A percentile compares a stretch with the other conserved stretches of the same genome.
phyloP scores from a whole-genome alignment of 2,888 invertebrate species.

The Limnephilus marmoratus region DNA sequence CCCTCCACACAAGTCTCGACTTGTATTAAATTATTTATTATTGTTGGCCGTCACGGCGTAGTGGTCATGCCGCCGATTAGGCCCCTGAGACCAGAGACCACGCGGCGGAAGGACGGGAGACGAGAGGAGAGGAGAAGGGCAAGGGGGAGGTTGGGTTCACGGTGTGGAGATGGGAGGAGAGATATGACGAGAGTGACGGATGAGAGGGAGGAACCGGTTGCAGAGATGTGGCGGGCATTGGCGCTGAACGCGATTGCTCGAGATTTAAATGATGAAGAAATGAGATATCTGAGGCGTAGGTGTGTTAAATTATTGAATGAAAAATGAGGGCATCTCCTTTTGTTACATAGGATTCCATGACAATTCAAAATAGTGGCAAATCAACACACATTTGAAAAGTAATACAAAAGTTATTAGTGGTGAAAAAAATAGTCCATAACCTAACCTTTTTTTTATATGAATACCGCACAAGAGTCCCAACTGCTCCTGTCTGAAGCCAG shows the following conservation, averaged over 20 bases:
- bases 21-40: not conserved
- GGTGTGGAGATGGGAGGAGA: slow-evolving; percentile 11
- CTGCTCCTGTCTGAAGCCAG: no score
- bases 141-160: not conserved
- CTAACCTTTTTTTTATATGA: no score
- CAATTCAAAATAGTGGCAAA: no score
- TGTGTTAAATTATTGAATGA: not conserved
- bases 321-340: not conserved
- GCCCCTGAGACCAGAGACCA: not conserved
- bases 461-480: no score
- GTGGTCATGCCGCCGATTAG: slow-evolving; percentile 10
- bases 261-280: not conserved
- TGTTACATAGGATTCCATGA: no score
- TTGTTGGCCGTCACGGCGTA: not conserved
- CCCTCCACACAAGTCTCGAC: not conserved
- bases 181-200: slow-evolving; percentile 19
- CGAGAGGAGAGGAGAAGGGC: slow-evolving; percentile 13
- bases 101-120: slow-evolving; percentile 15
- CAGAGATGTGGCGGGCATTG: not conserved
- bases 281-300: not conserved
- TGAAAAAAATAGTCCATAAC: no score
- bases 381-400: no score
- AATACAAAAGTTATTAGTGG: no score
- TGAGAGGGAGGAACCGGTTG: slow-evolving; percentile 7
- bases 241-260: not conserved